Conservation (phyloP, 1,140 invertebrate species). For the Diuraphis noxia region DNA sequence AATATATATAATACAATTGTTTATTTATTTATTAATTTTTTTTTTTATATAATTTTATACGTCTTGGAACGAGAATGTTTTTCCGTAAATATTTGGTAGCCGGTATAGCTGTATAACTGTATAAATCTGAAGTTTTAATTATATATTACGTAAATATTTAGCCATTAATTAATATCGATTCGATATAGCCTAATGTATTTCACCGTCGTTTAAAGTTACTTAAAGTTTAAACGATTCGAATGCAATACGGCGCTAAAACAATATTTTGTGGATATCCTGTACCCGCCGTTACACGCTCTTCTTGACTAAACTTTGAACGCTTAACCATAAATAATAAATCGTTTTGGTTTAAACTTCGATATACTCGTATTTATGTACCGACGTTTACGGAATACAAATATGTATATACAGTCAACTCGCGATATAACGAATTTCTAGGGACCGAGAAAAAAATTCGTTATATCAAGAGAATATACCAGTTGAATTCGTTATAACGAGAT, state of each 20-base stretch:
- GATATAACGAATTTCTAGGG: too few relatives aligned
- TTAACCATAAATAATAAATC: conserved; percentile 4
- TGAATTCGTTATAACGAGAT: too few relatives aligned
- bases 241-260: not conserved
- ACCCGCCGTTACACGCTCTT: not conserved
- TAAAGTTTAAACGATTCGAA: not conserved
- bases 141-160: not conserved
- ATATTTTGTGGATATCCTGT: not conserved
- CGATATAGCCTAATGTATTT: not conserved
- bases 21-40: not conserved
- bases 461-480: too few relatives aligned
- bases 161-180: not conserved
- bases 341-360: not conserved
- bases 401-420: too few relatives aligned
- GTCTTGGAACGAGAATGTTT: not conserved
- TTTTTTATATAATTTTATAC: not conserved
- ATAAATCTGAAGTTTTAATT: not conserved
- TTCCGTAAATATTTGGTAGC: not conserved
- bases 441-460: too few relatives aligned
- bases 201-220: not conserved
- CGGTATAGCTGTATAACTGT: not conserved
- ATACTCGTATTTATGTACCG: not conserved
- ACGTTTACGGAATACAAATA: not conserved
- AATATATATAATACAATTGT: not conserved
- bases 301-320: not conserved